A percentile compares a stretch with the other conserved stretches of the same genome.
These are phyloP conservation scores for Platerodrilus igneus DNA, from an alignment of 2,888 invertebrate genomes.

Conservation along the genomic window DNA sequence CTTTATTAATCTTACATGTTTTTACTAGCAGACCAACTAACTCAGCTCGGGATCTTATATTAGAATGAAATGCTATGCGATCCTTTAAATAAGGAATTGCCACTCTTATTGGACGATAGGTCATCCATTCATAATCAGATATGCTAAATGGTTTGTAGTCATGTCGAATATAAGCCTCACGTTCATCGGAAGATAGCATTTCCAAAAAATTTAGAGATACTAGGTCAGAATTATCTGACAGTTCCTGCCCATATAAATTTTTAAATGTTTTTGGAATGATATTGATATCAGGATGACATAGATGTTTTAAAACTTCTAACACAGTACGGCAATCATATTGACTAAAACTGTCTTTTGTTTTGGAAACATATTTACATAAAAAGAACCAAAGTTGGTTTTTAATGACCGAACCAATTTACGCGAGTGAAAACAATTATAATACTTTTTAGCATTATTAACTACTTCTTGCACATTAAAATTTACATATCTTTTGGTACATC, in stretches of 20 bases:
- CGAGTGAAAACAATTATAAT: not conserved
- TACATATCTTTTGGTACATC: too few species aligned
- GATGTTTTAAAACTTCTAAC: too few species aligned
- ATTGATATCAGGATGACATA: not conserved
- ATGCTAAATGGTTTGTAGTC: not conserved
- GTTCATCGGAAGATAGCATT: constrained; percentile 1
- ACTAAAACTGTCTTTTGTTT: not conserved
- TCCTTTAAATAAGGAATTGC: constrained; percentile 12
- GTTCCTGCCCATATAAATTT: not conserved
- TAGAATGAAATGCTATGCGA: constrained; percentile 4
- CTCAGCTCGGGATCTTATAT: constrained; percentile 5
- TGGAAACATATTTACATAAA: constrained; percentile 3
- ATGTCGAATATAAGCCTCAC: not conserved
- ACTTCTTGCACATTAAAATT: too few species aligned
- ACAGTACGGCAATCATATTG: not conserved
- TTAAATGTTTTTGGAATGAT: not conserved
- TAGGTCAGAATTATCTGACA: constrained; percentile 3
- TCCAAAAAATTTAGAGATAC: constrained; percentile 4
- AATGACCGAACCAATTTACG: constrained; percentile 2
- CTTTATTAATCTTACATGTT: constrained; percentile 16
- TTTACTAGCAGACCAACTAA: constrained; percentile 9
- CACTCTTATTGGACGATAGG: constrained; percentile 5
- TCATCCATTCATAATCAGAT: constrained; percentile 5
- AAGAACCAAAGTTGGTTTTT: constrained; percentile 6
- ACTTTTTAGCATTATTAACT: too few species aligned